Base-by-base conservation (phyloP, 2,797 vertebrate genomes). In the Corythornis leucogaster region DNA sequence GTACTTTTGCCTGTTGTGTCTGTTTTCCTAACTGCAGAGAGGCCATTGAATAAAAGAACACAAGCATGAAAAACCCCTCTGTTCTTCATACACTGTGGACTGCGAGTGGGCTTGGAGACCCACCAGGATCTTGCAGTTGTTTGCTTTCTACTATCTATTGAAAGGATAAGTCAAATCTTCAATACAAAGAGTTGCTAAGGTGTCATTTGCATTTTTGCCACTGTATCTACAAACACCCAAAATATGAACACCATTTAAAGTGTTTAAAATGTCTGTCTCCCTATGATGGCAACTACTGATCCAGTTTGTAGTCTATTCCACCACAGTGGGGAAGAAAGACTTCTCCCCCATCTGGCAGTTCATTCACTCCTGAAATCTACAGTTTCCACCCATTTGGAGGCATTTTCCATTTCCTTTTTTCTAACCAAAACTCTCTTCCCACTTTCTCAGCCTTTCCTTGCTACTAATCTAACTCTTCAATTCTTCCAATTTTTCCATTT, bases 1-100 rank as follows among this genome's bases (percentile, higher is more conserved):
- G 93, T 94, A 94, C 87, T 95, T 94, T 63, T 91, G 87, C 89
- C 93, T 95, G 89, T 96, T 95, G 90, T 71, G 86, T 80, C 89
- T 95, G 89, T 95, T 95, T 94, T 91, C 58, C 77, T 80, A 81
- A 93, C 89, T 92, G 93, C 92, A 93, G 79, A 95, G 84, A 88
- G 43, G 58, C 42, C 28, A 42, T 68, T 94, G 77, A 93, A 82
- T 89, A 71, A 64, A 87, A 92, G 86, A 96, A 79, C 62, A 77
- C 51, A 94, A 85, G 62, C 70, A 82, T 82, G 59, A 90, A 92
- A 92, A 95, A 59, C 8, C 15, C 48, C 75, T 82, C 81, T 94
- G 71, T 89, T 93, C 73, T 92, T 88, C 81, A 54, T 5, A 53
- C 40, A 15, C 26, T n/a, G 38, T 59, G 62, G 53, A 42, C 78